Evolutionary conservation across 1,140 invertebrate species (phyloP), one percentile per base, ranked within the genome.

Genomic region (Ostrea denselamellosa): DNA sequence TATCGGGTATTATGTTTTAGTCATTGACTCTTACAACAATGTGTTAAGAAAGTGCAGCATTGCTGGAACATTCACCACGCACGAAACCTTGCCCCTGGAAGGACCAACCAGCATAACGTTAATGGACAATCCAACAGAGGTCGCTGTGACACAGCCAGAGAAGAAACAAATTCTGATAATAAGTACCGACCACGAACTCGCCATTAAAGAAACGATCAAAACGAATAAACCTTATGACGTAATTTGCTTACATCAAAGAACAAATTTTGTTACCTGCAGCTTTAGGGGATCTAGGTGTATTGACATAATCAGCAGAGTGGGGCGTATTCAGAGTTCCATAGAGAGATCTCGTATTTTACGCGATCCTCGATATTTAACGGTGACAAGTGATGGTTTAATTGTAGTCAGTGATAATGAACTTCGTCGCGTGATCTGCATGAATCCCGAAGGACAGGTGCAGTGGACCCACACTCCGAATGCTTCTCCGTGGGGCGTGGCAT

Each of bases 391-490:
- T 0, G 71, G 68, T 9, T 19, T 34, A 53, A 86, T 86, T 54
- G 65, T 86, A 62, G 71, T 86, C 65, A 86, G 85, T 56, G 85
- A 86, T 28, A 86, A 71, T 44, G 85, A 86, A 77, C 68, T 71
- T 8, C 65, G 71, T 9, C 85, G 71, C 5, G 65, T 86, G 51
- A 71, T 86, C 2, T 81, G 85, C 71, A 81, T 86, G 28, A 54
- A 44, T 53, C 51, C 54, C 28, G 71, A 71, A 17, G 85, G 85
- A 54, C 85, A 86, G 28, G 85, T 86, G 53, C 65, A 86, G 53
- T 86, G 85, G 85, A 86, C 85, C 22, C 71, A 86, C 22, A 54
- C 85, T 14, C 65, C 85, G 22, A 65, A 65, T 44, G 65, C 52
- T 2, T 53, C 85, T n/a, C 85, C 85, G 0, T 86, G 85, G 85